Conservation (phyloP, 2,113 vertebrate species). For the Nesoenas mayeri region DNA sequence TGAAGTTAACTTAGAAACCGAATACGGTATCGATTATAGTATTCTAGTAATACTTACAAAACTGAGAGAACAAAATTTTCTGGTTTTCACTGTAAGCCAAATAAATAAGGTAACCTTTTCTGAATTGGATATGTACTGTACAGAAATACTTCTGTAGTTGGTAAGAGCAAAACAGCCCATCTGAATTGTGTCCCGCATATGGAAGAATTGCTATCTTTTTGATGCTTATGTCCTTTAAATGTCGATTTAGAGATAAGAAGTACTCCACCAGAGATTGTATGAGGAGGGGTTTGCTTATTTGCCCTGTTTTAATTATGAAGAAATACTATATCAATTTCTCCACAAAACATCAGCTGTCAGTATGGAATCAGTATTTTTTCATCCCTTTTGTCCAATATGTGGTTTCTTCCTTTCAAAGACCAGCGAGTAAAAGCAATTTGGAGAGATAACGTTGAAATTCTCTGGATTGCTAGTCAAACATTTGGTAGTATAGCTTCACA, state of each 20-base stretch:
- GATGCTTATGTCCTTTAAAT: background rate
- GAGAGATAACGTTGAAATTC: background rate
- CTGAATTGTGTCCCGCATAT: background rate
- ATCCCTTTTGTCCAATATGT: background rate
- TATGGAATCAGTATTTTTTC: background rate
- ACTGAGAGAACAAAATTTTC: background rate
- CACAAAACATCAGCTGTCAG: background rate
- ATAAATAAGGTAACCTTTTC: background rate
- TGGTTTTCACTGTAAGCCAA: background rate
- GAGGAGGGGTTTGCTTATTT: background rate
- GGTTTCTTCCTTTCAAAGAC: background rate
- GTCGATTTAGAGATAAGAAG: background rate
- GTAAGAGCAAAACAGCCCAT: background rate
- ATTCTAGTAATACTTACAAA: background rate
- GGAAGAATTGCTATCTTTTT: background rate
- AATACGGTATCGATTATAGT: background rate
- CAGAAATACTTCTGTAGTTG: background rate
- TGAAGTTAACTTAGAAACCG: background rate
- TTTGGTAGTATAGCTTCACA: background rate
- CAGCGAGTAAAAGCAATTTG: background rate
- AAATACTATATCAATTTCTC: background rate
- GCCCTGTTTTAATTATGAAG: background rate
- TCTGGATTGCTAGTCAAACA: background rate
- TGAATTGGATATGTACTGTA: background rate
- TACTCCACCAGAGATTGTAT: background rate